Base-by-base conservation (phyloP, 2,113 vertebrate genomes). In the Colaptes auratus region DNA sequence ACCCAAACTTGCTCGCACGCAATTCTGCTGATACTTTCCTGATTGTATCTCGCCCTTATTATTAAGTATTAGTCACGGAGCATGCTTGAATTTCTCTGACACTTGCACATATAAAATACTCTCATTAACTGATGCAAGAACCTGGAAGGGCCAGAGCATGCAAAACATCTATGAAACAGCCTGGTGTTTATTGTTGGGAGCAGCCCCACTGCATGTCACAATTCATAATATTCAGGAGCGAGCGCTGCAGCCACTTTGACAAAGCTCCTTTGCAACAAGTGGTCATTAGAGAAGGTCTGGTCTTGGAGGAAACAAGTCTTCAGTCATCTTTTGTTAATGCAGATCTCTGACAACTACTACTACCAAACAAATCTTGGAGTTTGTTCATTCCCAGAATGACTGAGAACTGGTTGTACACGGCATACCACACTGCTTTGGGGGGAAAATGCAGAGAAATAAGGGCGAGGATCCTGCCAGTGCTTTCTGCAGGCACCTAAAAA, bases 51-150 rank as follows among this genome's bases (percentile, higher is more conserved):
- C 83, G 42, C 81, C 81, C 33, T 80, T 93, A 59, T 58, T 90
- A 92, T 24, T 63, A 85, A 93, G 55, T 72, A 95, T 95, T 92
- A 95, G 67, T 88, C 91, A 93, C 27, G 55, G 33, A 75, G 20
- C 15, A 82, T 6, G 44, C n/a, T 61, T 94, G 92, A 92, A 89
- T 92, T 93, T 94, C 82, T 85, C 60, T 91, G 94, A 92, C 91
- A 88, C 69, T 88, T 90, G 89, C 73, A 95, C 58, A 72, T 75
- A 83, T 46, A 65, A 95, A 93, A 92, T 36, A 86, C 20, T 73
- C 58, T 82, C 55, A 90, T 90, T 85, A 90, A 67, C 77, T 61
- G 63, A 90, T 81, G 50, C 63, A 79, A 90, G 78, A 92, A 84
- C 72, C 30, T 21, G 36, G 44, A 86, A 83, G 52, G 39, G 61